Evolutionary conservation across 1,140 invertebrate genomes (phyloP).

Genomic region (Trachelipus rathkii): DNA sequence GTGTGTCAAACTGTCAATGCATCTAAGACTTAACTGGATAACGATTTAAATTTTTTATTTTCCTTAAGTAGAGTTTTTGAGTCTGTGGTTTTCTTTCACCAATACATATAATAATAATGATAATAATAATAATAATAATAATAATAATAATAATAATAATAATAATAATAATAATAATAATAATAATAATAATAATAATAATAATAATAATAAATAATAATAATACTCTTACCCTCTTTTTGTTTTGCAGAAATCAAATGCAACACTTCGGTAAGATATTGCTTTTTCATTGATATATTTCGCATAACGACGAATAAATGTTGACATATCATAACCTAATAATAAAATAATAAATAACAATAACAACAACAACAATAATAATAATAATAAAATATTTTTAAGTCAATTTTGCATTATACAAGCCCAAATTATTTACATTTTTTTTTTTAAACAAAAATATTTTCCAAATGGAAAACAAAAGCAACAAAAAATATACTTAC

Average conservation of each 20-base stretch:
- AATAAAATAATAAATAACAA: conserved; percentile 38
- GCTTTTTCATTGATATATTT: conserved; percentile 99
- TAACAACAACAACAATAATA: not conserved
- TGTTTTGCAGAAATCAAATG: conserved; percentile 99
- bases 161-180: no score
- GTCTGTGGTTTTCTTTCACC: no score
- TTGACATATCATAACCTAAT: conserved; percentile 98
- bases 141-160: no score
- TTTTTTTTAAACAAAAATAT: not conserved
- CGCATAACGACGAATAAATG: conserved; percentile 95
- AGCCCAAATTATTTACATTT: no score
- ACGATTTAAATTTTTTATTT: no score
- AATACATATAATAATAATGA: no score
- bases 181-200: no score
- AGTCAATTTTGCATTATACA: no score
- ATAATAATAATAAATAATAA: not conserved
- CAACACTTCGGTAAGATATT: conserved; percentile 92
- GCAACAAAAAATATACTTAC: conserved; percentile 20
- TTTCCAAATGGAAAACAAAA: not conserved
- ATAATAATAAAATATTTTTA: conserved; percentile 1
- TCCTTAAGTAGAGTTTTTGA: no score
- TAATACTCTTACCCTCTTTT: conserved; percentile 83
- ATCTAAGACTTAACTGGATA: no score
- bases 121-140: no score
- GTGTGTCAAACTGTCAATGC: no score